A percentile compares a stretch with the other conserved stretches of the same genome.
Conservation (phyloP, 92 coral and sea anemone species). For the Epizoanthus illoricatus region DNA sequence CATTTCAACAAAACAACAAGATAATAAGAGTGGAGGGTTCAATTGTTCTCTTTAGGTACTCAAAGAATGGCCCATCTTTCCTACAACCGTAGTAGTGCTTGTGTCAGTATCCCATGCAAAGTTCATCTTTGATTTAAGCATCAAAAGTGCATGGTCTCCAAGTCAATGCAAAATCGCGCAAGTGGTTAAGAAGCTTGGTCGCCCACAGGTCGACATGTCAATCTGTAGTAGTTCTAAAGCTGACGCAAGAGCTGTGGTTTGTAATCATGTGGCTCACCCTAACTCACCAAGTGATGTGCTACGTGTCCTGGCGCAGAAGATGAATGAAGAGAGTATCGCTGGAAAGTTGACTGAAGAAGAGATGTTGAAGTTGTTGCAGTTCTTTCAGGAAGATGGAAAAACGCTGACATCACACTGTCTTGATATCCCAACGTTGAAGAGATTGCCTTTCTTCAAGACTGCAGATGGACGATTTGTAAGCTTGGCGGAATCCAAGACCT, state of each 20-base stretch:
- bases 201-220: slow-evolving; percentile 39
- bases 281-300: slow-evolving; percentile 24
- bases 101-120: slow-evolving; percentile 38
- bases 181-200: slow-evolving; percentile 20
- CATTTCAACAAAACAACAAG: neutral
- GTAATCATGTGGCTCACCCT: slow-evolving; percentile 42
- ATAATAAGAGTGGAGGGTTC: neutral
- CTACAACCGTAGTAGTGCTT: slow-evolving; percentile 21
- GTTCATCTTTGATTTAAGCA: slow-evolving; percentile 40
- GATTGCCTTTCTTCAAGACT: slow-evolving; percentile 41
- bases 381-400: slow-evolving; percentile 33
- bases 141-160: slow-evolving; percentile 27
- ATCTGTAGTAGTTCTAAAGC: neutral
- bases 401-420: slow-evolving; percentile 3
- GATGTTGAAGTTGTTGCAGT: slow-evolving; percentile 18
- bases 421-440: slow-evolving; percentile 21
- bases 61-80: slow-evolving; percentile 45
- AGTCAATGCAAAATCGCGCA: slow-evolving; percentile 1
- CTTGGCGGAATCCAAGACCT: slow-evolving; percentile 17
- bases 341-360: slow-evolving; percentile 14
- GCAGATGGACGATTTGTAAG: slow-evolving; percentile 22
- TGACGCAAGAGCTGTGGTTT: slow-evolving; percentile 18
- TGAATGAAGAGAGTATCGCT: slow-evolving; percentile 2
- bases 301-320: slow-evolving; percentile 29
- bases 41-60: slow-evolving; percentile 16